A percentile compares a stretch with the other conserved stretches of the same genome.
Conservation (phyloP, 2,888 invertebrate species). For the Trachelus troglodyta region DNA sequence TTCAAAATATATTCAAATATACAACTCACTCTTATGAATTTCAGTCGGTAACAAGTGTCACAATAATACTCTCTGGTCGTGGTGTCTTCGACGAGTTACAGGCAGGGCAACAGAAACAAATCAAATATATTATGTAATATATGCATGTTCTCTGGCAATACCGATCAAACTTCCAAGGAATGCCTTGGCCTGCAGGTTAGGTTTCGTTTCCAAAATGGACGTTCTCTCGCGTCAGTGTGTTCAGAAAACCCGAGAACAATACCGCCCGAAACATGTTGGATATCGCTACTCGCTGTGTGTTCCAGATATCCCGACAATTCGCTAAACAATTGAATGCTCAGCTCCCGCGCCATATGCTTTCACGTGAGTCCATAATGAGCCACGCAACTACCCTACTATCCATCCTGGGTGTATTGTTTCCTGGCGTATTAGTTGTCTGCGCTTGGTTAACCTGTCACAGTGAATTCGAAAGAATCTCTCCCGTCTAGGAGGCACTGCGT, state of each 20-base stretch:
- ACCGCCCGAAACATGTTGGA: constrained; percentile 14
- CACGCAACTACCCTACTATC: constrained; percentile 11
- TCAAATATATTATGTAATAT: too few relatives aligned
- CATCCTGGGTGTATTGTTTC: not conserved
- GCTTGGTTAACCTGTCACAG: not conserved
- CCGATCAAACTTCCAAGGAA: not conserved
- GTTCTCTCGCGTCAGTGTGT: constrained; percentile 12
- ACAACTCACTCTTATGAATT: not conserved
- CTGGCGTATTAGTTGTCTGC: not conserved
- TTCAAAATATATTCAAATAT: too few relatives aligned
- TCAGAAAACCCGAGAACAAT: constrained; percentile 13
- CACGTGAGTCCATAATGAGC: constrained; percentile 23
- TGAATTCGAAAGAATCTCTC: not conserved
- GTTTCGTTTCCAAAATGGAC: not conserved
- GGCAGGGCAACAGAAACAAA: not conserved
- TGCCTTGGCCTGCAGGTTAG: not conserved
- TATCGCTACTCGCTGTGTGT: constrained; percentile 21
- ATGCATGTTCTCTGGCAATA: too few relatives aligned
- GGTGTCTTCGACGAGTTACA: not conserved
- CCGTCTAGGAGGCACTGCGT: not conserved
- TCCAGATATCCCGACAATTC: constrained; percentile 25
- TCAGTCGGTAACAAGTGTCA: not conserved
- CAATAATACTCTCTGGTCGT: not conserved
- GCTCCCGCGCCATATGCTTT: constrained; percentile 17
- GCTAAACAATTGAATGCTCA: constrained; percentile 23